Conservation (phyloP, 2,888 invertebrate genomes). For the Cactoblastis cactorum region DNA sequence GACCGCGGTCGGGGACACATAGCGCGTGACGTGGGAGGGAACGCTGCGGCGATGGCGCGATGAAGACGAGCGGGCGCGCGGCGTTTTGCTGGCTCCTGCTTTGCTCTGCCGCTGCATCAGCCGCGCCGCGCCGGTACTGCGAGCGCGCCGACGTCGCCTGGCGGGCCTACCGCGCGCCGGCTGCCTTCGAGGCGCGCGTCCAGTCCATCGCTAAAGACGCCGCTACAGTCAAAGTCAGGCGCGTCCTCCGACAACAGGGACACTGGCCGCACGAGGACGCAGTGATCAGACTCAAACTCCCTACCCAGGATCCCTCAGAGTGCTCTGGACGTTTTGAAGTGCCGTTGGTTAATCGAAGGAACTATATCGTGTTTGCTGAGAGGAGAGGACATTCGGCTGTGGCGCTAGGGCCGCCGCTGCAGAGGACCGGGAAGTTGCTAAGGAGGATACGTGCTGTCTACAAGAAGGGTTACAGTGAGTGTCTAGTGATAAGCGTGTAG, state of each 20-base stretch:
- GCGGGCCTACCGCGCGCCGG: slow-evolving; percentile 74
- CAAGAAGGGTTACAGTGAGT: slow-evolving; percentile 75
- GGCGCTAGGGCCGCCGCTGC: slow-evolving; percentile 69
- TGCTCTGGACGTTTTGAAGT: slow-evolving; percentile 71
- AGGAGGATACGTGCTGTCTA: slow-evolving; percentile 72
- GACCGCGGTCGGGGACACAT: slow-evolving; percentile 59
- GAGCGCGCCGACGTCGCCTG: slow-evolving; percentile 76
- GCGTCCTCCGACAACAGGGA: slow-evolving; percentile 63
- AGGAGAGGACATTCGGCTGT: slow-evolving; percentile 65
- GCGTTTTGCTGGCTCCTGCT: slow-evolving; percentile 70
- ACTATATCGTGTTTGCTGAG: slow-evolving; percentile 75
- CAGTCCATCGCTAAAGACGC: slow-evolving; percentile 63
- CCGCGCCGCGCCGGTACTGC: slow-evolving; percentile 69
- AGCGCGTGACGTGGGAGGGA: slow-evolving; percentile 38
- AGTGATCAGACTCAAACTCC: slow-evolving; percentile 57
- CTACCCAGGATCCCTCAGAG: slow-evolving; percentile 46
- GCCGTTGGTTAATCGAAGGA: slow-evolving; percentile 63
- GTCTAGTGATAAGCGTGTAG: slow-evolving; percentile 39
- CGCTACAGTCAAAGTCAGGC: slow-evolving; percentile 65
- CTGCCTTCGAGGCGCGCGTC: slow-evolving; percentile 73
- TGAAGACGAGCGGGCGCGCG: slow-evolving; percentile 72
- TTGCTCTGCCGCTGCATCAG: slow-evolving; percentile 45
- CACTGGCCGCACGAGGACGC: slow-evolving; percentile 67
- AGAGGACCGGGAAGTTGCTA: slow-evolving; percentile 61
- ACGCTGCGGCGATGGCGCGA: slow-evolving; percentile 73